Evolutionary conservation across 2,797 vertebrate species (phyloP), one percentile per base, ranked within the genome.

Genomic region (Dermochelys coriacea): DNA sequence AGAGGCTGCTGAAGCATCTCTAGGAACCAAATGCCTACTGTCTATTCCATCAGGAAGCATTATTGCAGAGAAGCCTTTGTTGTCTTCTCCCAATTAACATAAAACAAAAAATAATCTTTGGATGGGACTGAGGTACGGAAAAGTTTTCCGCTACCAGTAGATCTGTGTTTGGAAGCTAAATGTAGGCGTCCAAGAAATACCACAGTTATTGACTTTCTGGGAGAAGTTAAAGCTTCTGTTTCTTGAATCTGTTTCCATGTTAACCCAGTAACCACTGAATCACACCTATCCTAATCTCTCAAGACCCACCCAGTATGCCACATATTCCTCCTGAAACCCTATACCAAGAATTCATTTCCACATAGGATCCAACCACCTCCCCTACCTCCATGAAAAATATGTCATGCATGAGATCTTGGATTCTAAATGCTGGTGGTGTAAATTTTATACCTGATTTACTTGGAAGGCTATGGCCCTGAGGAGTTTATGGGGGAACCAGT

Each of bases 11-110:
- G 82, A 19, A 87, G 77, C 52, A 77, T 8, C 16, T 5, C 14
- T 71, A 1, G 1, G n/a, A 85, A 31, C 11, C n/a, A 34, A 52
- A 11, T 1, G 21, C 1, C 1, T 31, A 57, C 52, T 61, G 3
- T 31, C 31, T 64, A 23, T 61, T 87, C 21, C 12, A 61, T 75
- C 88, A 84, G 14, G 64, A 10, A 4, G 29, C 86, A 11, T 50
- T 84, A 50, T 55, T 80, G 23, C 81, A 87, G 2, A 1, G 83
- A 89, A 51, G 1, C 71, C 34, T 68, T 29, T 84, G 1, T 41
- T 59, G 6, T 64, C 31, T 92, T 91, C 31, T 71, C 77, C 34
- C 23, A 29, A 49, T 51, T 81, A 51, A 89, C 90, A 86, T 18
- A 80, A 96, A 87, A 0, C 3, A n/a, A 71, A 71, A 37, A 37